phyloP scores from a whole-genome alignment of 2,797 vertebrate genomes.

The Menidia menidia region DNA sequence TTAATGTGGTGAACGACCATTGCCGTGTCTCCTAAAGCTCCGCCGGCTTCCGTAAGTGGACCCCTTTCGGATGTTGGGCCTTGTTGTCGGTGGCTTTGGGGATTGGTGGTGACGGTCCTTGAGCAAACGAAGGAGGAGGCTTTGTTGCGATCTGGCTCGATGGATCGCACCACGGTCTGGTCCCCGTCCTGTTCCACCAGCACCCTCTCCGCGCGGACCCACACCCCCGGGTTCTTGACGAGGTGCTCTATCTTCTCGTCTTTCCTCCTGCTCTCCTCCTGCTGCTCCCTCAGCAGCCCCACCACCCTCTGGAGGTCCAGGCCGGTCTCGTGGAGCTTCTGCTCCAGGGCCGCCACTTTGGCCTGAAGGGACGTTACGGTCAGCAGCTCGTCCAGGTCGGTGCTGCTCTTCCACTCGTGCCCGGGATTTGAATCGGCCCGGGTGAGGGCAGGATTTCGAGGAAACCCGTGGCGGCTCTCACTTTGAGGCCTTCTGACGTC shows the following conservation, averaged over 20 bases:
- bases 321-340: conserved; percentile 84
- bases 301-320: conserved; percentile 83
- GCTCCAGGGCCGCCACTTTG: conserved; percentile 86
- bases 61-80: not conserved
- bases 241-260: conserved; percentile 85
- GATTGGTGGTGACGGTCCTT: conserved; percentile 24
- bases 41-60: conserved; percentile 7
- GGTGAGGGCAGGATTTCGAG: conserved; percentile 31
- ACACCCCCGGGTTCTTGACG: conserved; percentile 64
- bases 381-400: conserved; percentile 70
- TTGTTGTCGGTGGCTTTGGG: conserved; percentile 29
- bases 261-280: conserved; percentile 83
- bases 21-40: conserved; percentile 31
- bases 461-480: conserved; percentile 45
- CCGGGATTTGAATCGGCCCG: conserved; percentile 46
- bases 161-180: conserved; percentile 35
- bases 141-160: conserved; percentile 15
- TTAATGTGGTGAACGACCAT: conserved; percentile 86
- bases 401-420: conserved; percentile 74
- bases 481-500: conserved; percentile 54
- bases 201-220: conserved; percentile 72
- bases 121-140: not conserved
- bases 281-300: conserved; percentile 82
- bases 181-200: conserved; percentile 44
- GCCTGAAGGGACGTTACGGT: conserved; percentile 80